These are phyloP conservation scores for Idris sp. DNA, from an alignment of 1,140 invertebrate species.

Conservation along the genomic window DNA sequence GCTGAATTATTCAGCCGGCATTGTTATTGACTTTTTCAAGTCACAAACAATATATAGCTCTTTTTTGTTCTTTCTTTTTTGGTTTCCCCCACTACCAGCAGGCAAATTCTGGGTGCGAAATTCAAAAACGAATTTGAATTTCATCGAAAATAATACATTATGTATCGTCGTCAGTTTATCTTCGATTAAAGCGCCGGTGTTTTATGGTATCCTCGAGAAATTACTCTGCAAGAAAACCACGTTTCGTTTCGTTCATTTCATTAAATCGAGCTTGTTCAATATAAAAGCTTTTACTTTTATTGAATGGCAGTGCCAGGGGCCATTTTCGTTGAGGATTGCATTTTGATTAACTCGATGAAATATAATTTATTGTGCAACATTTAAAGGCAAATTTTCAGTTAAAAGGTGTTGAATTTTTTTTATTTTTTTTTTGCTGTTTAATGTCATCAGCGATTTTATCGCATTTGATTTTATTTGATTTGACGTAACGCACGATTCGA, in stretches of 20 bases:
- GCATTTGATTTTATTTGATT: slow-evolving; percentile 10
- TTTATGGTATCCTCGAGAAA: slow-evolving; percentile 12
- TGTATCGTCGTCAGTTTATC: slow-evolving; percentile 19
- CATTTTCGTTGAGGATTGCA: slow-evolving; percentile 3
- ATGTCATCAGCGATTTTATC: slow-evolving; percentile 1
- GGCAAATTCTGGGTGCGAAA: too few species aligned
- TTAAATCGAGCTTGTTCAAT: slow-evolving; percentile 24
- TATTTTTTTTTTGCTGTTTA: too few species aligned
- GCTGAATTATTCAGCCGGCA: slow-evolving; percentile 47
- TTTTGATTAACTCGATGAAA: slow-evolving; percentile 4
- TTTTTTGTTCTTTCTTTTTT: too few species aligned
- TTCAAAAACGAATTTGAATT: slow-evolving; percentile 40
- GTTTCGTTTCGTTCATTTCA: slow-evolving; percentile 16
- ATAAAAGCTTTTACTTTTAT: slow-evolving; percentile 42
- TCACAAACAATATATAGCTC: slow-evolving; percentile 31
- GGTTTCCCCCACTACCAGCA: too few species aligned
- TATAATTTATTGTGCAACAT: too few species aligned
- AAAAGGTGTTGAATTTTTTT: too few species aligned
- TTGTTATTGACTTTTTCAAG: slow-evolving; percentile 36
- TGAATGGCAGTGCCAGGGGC: slow-evolving; percentile 15
- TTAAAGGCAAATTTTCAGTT: too few species aligned
- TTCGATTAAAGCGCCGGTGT: slow-evolving; percentile 17
- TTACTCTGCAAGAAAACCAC: slow-evolving; percentile 2
- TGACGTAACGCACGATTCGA: slow-evolving; percentile 14
- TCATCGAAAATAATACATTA: slow-evolving; percentile 30